Conservation (phyloP, 2,113 vertebrate species). For the Pluvialis apricaria region DNA sequence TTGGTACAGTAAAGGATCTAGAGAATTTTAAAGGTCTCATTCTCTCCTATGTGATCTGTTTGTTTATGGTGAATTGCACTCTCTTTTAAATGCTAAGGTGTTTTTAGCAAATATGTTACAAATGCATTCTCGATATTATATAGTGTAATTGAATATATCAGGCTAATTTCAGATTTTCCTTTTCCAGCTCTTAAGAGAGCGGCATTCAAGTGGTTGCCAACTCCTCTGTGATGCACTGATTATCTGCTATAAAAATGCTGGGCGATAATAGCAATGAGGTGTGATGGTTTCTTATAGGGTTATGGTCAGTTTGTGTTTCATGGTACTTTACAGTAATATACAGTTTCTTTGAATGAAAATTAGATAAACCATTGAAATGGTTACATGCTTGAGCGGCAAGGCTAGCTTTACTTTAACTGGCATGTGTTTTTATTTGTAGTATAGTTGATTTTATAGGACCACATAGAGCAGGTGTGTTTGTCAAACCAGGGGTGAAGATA, state of each 20-base stretch:
- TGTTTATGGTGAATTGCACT: not conserved
- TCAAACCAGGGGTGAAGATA: not conserved
- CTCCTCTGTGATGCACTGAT: not conserved
- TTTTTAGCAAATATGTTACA: not conserved
- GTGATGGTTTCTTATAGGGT: not conserved
- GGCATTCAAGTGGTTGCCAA: not conserved
- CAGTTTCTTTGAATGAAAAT: not conserved
- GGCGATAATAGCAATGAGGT: not conserved
- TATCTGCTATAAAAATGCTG: not conserved
- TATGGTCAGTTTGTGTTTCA: not conserved
- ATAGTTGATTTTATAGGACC: not conserved
- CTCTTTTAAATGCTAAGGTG: not conserved
- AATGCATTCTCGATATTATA: not conserved
- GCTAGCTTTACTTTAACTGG: not conserved
- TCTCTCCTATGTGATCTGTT: not conserved
- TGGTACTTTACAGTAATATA: not conserved
- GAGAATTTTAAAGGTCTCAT: not conserved
- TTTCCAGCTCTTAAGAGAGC: not conserved
- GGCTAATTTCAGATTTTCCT: not conserved
- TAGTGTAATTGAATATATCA: not conserved
- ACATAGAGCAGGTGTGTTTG: not conserved
- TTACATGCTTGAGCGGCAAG: not conserved
- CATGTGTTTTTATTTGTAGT: not conserved
- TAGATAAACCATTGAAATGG: not conserved
- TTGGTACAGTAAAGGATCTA: not conserved